phyloP scores from a whole-genome alignment of 2,797 vertebrate genomes.

The Betta splendens region DNA sequence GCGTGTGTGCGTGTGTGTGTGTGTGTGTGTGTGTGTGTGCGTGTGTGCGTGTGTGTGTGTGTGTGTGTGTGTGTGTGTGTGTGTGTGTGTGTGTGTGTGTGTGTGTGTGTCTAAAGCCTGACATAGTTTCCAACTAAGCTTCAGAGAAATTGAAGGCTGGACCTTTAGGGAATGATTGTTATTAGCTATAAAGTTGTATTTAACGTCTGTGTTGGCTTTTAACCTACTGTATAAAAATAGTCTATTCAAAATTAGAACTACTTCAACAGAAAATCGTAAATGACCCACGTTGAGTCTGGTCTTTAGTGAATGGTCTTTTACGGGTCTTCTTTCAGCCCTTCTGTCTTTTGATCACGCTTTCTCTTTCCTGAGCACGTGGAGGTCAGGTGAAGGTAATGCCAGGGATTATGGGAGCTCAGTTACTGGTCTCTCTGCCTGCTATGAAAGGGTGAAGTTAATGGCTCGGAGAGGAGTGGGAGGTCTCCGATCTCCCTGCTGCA shows the following conservation, averaged over 20 bases:
- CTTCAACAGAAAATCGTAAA: conserved; percentile 6
- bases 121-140: not conserved
- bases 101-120: too few species aligned
- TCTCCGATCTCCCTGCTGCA: conserved; percentile 69
- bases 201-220: not conserved
- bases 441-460: conserved; percentile 84
- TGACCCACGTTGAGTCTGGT: conserved; percentile 1
- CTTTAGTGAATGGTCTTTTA: conserved; percentile 28
- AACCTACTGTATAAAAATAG: conserved; percentile 20
- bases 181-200: not conserved
- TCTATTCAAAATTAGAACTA: too few species aligned
- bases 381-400: conserved; percentile 81
- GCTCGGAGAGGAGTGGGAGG: conserved; percentile 80
- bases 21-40: too few species aligned
- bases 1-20: too few species aligned
- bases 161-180: not conserved
- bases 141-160: not conserved
- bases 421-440: conserved; percentile 68
- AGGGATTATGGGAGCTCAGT: conserved; percentile 79
- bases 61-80: too few species aligned
- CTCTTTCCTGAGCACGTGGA: conserved; percentile 66
- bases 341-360: conserved; percentile 55
- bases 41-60: too few species aligned
- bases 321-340: conserved; percentile 35
- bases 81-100: too few species aligned